These are phyloP conservation scores for Drosophila repletoides DNA, from an alignment of 1,140 invertebrate species.

Conservation along the genomic window DNA sequence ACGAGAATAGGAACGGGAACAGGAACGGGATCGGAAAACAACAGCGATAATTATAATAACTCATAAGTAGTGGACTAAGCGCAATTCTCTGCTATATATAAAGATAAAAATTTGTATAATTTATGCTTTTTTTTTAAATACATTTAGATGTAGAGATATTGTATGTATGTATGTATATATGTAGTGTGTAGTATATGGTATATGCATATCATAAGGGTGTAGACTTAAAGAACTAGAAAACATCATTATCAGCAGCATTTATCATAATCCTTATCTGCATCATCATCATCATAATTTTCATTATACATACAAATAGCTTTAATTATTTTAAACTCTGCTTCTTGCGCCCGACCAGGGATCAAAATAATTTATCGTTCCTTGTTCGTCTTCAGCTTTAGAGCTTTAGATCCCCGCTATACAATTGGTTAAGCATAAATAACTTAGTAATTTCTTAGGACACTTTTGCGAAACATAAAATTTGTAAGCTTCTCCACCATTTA, in stretches of 20 bases:
- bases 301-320: slow-evolving; percentile 35
- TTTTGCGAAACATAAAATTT: slow-evolving; percentile 32
- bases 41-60: slow-evolving; percentile 35
- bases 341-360: slow-evolving; percentile 6
- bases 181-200: slow-evolving; percentile 11
- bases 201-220: slow-evolving; percentile 58
- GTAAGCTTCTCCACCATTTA: slow-evolving; percentile 12
- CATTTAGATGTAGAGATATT: slow-evolving; percentile 54
- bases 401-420: too few species aligned
- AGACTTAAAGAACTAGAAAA: slow-evolving; percentile 74
- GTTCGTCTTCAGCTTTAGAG: not conserved
- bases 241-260: slow-evolving; percentile 48
- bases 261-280: slow-evolving; percentile 28
- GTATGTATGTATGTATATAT: slow-evolving; percentile 31
- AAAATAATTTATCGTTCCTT: not conserved
- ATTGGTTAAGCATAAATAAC: slow-evolving; percentile 33
- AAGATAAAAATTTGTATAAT: slow-evolving; percentile 44
- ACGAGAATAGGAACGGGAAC: not conserved
- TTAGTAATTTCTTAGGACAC: slow-evolving; percentile 53
- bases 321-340: slow-evolving; percentile 9
- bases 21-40: slow-evolving; percentile 16
- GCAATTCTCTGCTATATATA: slow-evolving; percentile 19
- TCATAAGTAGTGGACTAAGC: slow-evolving; percentile 10
- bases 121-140: slow-evolving; percentile 52
- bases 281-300: slow-evolving; percentile 30